These are phyloP conservation scores for Pachypanchax playfairii DNA, from an alignment of 2,113 vertebrate genomes.

Conservation along the genomic window DNA sequence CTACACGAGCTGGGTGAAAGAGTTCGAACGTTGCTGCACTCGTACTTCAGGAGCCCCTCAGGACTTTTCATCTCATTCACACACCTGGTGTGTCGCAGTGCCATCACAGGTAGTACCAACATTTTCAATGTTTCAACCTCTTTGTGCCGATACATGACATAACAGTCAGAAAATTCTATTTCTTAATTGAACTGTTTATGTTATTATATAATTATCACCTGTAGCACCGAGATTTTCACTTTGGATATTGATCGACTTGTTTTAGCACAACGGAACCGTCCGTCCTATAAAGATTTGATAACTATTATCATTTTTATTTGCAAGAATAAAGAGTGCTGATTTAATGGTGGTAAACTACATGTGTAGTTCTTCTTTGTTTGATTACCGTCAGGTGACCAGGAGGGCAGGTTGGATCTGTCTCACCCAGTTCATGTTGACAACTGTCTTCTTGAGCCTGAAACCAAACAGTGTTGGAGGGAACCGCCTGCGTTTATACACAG, in stretches of 20 bases:
- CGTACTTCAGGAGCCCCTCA: constrained; percentile 89
- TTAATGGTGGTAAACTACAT: background rate
- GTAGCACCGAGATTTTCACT: too few species aligned
- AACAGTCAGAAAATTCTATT: too few species aligned
- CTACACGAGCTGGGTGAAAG: constrained; percentile 90
- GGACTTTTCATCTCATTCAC: constrained; percentile 89
- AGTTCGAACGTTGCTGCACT: constrained; percentile 82
- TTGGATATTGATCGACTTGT: too few species aligned
- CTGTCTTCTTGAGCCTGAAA: constrained; percentile 93
- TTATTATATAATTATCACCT: too few species aligned
- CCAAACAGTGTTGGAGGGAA: constrained; percentile 91
- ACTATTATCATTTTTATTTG: too few species aligned
- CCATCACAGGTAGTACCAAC: constrained; percentile 82
- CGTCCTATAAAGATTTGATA: too few species aligned
- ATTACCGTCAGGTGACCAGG: constrained; percentile 83
- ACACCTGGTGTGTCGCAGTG: constrained; percentile 92
- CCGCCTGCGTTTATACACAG: constrained; percentile 91
- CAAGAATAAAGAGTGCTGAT: too few species aligned
- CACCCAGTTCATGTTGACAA: constrained; percentile 96
- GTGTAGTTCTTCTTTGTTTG: background rate
- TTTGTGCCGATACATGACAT: too few species aligned
- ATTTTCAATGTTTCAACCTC: too few species aligned
- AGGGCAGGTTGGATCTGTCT: constrained; percentile 90
- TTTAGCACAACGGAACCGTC: too few species aligned
- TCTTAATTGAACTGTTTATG: too few species aligned